These are phyloP conservation scores for Apotomis betuletana DNA, from an alignment of 2,888 invertebrate species.

Conservation along the genomic window DNA sequence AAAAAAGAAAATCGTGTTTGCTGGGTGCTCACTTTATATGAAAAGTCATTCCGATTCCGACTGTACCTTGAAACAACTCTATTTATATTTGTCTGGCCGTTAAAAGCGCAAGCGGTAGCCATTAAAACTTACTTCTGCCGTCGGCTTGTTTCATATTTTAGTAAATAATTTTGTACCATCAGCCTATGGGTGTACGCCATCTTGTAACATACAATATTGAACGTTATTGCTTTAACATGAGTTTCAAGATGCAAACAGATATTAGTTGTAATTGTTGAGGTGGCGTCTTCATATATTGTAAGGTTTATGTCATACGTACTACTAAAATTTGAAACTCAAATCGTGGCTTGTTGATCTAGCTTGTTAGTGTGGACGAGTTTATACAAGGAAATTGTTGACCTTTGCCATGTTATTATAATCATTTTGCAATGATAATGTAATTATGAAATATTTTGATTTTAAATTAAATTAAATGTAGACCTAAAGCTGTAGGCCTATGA, in stretches of 20 bases:
- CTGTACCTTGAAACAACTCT: slow-evolving; percentile 53
- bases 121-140: slow-evolving; percentile 56
- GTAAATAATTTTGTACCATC: slow-evolving; percentile 28
- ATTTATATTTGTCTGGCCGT: slow-evolving; percentile 57
- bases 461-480: too few relatives aligned
- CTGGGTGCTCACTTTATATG: too few relatives aligned
- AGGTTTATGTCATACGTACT: neutral
- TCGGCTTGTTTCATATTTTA: slow-evolving; percentile 38
- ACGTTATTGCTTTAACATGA: neutral
- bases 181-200: slow-evolving; percentile 3
- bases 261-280: slow-evolving; percentile 1
- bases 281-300: neutral
- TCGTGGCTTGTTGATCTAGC: too few relatives aligned
- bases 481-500: too few relatives aligned
- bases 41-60: slow-evolving; percentile 39
- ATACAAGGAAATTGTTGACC: too few relatives aligned
- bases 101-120: slow-evolving; percentile 52
- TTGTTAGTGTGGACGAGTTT: too few relatives aligned
- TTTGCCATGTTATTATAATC: too few relatives aligned
- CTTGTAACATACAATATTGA: slow-evolving; percentile 1
- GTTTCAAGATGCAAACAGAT: neutral
- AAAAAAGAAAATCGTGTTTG: too few relatives aligned
- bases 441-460: too few relatives aligned
- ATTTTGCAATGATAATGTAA: too few relatives aligned
- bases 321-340: too few relatives aligned